Base-by-base conservation (phyloP, 1,140 invertebrate genomes). In the Pseudomyrmex flavicornis region DNA sequence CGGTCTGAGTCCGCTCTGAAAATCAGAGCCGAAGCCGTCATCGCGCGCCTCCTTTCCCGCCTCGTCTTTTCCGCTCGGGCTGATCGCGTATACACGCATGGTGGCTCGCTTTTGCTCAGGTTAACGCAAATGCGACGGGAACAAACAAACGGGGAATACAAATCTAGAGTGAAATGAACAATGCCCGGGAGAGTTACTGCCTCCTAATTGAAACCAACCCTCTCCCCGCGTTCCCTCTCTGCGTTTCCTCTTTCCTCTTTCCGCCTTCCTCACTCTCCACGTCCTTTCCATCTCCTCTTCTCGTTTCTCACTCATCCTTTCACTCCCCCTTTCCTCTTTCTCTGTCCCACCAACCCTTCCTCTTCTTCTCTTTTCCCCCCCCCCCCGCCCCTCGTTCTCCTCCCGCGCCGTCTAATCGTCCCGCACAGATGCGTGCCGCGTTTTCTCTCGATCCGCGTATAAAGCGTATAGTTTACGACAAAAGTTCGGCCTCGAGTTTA, bases 121-220 rank as follows among this genome's bases (percentile, higher is more conserved):
- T 89, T 91, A 91, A 90, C 88, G 91, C 85, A 91, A 93, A 91
- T 90, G 90, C 84, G 91, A 91, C 90, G 86, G 89, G 88, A 89
- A 91, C 90, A 92, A 93, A 92, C 92, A 92, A 93, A 93, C 90
- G 88, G 85, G 85, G 92, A 93, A 93, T 93, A 93, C 93, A 93
- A 93, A 93, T 94, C 91, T 93, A 93, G 92, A 94, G 92, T 92
- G 91, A 94, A 92, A 93, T 92, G 93, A 94, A 94, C 93, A 94
- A 93, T 94, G 91, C 93, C 91, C 87, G 90, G 92, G 92, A 93
- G 93, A 93, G 92, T 92, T 93, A 93, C 92, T 91, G 90, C 91
- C 92, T 94, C 85, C 93, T 93, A 94, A 94, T 94, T 94, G 93
- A 93, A 94, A 93, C 91, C 91, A 90, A 91, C 91, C 91, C 90